Conservation (phyloP, 1,140 invertebrate genomes). For the Trachelipus rathkii region DNA sequence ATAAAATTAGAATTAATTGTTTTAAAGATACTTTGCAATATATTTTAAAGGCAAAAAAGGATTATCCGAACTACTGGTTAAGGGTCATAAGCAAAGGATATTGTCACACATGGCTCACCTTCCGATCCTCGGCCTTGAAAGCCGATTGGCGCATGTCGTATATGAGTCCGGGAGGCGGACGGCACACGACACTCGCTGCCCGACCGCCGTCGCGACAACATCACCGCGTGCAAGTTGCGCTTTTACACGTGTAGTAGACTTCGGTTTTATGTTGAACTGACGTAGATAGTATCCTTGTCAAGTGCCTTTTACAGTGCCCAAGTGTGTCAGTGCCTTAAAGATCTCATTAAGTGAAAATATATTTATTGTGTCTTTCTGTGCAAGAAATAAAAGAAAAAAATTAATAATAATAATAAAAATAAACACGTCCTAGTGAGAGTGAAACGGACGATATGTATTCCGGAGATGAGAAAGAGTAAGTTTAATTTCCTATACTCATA, state of each 20-base stretch:
- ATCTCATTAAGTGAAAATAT: background rate
- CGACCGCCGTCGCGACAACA: constrained; percentile 21
- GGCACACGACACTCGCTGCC: constrained; percentile 30
- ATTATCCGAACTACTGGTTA: background rate
- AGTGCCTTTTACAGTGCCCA: background rate
- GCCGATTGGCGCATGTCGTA: constrained; percentile 25
- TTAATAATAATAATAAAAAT: constrained; percentile 4
- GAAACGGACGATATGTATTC: constrained; percentile 31
- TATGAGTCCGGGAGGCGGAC: constrained; percentile 20
- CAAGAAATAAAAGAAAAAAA: background rate
- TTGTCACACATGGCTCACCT: background rate
- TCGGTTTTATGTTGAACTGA: constrained; percentile 13
- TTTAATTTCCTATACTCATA: background rate
- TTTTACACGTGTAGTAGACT: constrained; percentile 25
- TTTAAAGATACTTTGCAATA: background rate
- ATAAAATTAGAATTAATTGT: background rate
- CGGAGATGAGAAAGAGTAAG: constrained; percentile 31
- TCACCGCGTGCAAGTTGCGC: constrained; percentile 24
- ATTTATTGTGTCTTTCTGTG: background rate
- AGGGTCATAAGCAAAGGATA: background rate
- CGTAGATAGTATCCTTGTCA: background rate
- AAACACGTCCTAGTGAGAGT: constrained; percentile 28
- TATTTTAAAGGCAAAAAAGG: background rate
- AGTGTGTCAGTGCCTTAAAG: background rate
- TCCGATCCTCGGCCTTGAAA: background rate